phyloP scores from a whole-genome alignment of 2,797 vertebrate genomes.

The Heterohyrax brucei region DNA sequence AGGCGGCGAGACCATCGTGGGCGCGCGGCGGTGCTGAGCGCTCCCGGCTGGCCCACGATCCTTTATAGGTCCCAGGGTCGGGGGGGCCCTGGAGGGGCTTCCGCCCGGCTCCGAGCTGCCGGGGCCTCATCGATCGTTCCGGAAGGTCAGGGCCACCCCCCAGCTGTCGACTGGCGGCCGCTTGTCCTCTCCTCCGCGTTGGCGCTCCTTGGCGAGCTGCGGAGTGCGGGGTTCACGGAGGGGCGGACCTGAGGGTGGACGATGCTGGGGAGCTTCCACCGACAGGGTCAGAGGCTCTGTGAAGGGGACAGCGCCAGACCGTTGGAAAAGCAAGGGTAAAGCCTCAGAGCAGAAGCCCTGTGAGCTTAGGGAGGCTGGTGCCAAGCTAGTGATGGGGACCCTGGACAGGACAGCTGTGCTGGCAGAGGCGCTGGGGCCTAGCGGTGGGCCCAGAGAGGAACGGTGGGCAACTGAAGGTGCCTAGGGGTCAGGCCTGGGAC shows the following conservation, averaged over 20 bases:
- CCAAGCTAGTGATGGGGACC: background rate
- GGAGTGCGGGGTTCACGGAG: too few species aligned
- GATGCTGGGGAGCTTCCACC: background rate
- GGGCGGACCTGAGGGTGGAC: accelerated
- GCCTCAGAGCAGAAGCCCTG: too few species aligned
- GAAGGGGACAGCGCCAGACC: background rate
- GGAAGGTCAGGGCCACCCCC: conserved; percentile 82
- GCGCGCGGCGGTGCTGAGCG: background rate
- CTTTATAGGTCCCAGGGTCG: conserved; percentile 64
- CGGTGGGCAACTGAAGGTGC: background rate
- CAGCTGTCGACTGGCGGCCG: conserved; percentile 73
- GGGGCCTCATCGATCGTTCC: conserved; percentile 65
- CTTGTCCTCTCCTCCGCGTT: background rate
- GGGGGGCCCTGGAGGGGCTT: background rate
- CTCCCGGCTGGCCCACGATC: background rate
- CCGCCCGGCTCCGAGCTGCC: conserved; percentile 58
- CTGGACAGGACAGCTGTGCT: too few species aligned
- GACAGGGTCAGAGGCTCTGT: background rate
- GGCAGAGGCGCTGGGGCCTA: too few species aligned
- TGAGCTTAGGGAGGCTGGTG: too few species aligned
- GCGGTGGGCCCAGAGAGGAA: background rate
- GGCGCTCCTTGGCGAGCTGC: conserved; percentile 57
- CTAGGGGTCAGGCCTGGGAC: background rate
- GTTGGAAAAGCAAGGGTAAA: too few species aligned
- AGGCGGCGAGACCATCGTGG: background rate